phyloP scores from a whole-genome alignment of 2,797 vertebrate species.

The Amniataba percoides region DNA sequence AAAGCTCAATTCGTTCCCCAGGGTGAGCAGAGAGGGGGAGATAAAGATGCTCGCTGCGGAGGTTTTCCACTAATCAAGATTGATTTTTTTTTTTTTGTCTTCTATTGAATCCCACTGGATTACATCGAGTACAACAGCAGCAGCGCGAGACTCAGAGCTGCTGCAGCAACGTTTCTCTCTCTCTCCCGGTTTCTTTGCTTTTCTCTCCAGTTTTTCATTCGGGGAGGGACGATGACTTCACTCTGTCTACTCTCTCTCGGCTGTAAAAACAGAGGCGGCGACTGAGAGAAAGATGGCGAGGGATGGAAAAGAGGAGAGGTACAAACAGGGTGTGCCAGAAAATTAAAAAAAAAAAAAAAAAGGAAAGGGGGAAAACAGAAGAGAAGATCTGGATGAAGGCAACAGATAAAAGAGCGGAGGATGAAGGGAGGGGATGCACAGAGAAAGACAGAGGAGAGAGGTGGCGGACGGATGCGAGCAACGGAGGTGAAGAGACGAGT shows the following conservation, averaged over 20 bases:
- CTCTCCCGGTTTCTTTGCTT: not conserved
- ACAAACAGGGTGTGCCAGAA: not conserved
- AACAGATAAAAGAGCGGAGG: not conserved
- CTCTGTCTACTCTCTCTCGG: not conserved
- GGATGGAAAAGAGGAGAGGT: not conserved
- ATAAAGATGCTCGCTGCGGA: conserved; percentile 18
- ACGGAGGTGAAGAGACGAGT: conserved; percentile 10
- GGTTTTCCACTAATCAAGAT: conserved; percentile 52
- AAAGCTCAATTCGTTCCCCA: not conserved
- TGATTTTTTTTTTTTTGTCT: conserved; percentile 30
- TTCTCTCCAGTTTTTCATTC: not conserved
- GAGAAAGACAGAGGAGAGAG: not conserved
- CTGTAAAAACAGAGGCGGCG: conserved; percentile 14
- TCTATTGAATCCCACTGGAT: conserved; percentile 36
- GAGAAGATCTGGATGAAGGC: not conserved
- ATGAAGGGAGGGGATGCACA: not conserved
- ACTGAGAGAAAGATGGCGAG: conserved; percentile 12
- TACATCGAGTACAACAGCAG: conserved; percentile 34
- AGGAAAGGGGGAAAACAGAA: not conserved
- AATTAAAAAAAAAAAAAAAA: not conserved
- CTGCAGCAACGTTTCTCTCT: conserved; percentile 20
- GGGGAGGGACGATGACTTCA: conserved; percentile 39
- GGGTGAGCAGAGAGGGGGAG: not conserved
- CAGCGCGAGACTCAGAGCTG: conserved; percentile 23
- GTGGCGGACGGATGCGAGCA: not conserved